Evolutionary conservation across 2,113 vertebrate genomes (phyloP).

Genomic region (Panthera tigris): DNA sequence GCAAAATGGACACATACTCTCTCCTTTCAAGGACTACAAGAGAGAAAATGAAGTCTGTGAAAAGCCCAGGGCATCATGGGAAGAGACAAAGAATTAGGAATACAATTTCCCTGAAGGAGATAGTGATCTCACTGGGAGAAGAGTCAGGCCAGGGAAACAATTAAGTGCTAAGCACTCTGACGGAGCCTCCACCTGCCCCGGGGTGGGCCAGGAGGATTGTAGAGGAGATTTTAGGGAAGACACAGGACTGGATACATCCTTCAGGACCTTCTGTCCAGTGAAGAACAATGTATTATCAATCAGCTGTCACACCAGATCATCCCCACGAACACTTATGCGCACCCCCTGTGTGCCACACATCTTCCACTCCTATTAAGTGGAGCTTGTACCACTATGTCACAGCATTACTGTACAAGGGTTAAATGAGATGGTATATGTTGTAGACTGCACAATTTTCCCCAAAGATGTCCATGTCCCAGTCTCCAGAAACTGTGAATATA

Average conservation of each 20-base stretch:
- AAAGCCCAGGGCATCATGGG: neutral
- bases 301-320: neutral
- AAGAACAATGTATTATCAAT: neutral
- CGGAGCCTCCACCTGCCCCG: neutral
- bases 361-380: neutral
- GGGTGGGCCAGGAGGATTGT: neutral
- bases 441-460: neutral
- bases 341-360: too few relatives aligned
- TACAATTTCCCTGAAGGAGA: neutral
- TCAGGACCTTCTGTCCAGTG: neutral
- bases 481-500: neutral
- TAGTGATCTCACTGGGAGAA: neutral
- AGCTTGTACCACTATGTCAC: too few relatives aligned
- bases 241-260: neutral
- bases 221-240: neutral
- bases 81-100: neutral
- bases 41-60: neutral
- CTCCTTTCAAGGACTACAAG: neutral
- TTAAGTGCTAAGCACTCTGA: neutral
- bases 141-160: neutral
- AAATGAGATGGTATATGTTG: neutral
- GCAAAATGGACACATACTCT: neutral
- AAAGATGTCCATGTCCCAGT: neutral
- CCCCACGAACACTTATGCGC: neutral
- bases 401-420: too few relatives aligned